Base-by-base conservation (phyloP, 1,140 invertebrate species). In the Bombus consobrinus region DNA sequence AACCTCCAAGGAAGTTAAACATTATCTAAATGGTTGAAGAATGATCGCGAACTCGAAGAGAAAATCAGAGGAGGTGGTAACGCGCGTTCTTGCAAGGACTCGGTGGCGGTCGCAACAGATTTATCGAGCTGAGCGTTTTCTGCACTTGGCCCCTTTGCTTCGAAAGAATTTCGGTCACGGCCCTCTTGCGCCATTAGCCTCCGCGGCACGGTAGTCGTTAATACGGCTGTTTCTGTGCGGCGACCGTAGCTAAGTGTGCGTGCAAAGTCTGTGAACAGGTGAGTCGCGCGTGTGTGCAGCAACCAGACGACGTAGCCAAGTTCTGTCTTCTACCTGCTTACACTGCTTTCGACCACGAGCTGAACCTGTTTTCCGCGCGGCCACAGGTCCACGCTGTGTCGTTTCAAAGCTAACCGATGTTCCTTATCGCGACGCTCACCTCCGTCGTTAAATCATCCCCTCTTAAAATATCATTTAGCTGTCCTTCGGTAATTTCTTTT, bases 101-200 rank as follows among this genome's bases (percentile, higher is more conserved):
- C 59, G 37, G 53, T 53, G 25, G 64, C 22, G 62, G 71, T 34
- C 59, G 83, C 64, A 80, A 57, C 75, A 81, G 88, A 90, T 90
- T 90, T 81, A 90, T 88, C 88, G 47, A 41, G 82, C 39, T 71
- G 59, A 86, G 81, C 64, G 68, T 89, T 85, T 87, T 91, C 81
- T 94, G 94, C 94, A 94, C 94, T 94, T 94, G 94, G 93, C 93
- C 94, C 93, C 90, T 91, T 93, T 94, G 90, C 87, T 85, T 43
- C 47, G 85, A 87, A 86, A 89, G 92, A 93, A 95, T 94, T 95
- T 94, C 94, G 94, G 94, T 94, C 94, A 95, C 90, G 94, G 94
- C 91, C 92, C 91, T 92, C 83, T 93, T 92, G 88, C 90, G 90
- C 92, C 93, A 92, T 92, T 93, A 89, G 90, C 69, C 79, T 81